Evolutionary conservation across 1,140 invertebrate species (phyloP), one percentile per base, ranked within the genome.

Genomic region (Limonius californicus): DNA sequence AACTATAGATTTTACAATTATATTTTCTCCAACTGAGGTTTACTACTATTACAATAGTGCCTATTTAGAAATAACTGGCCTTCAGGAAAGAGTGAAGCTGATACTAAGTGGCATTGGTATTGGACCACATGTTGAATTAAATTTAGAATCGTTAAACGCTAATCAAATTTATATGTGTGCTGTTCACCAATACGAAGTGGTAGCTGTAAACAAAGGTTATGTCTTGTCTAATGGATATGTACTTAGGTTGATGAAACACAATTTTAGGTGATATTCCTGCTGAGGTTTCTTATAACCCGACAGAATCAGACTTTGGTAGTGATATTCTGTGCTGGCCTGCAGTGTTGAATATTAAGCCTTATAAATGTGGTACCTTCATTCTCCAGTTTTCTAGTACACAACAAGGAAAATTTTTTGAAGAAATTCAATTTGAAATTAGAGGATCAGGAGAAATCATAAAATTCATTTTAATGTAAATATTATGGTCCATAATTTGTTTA

Each of bases 401-500:
- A 4, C 64, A 70, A 58, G 75, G 75, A 58, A 63, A 65, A 47
- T 76, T 76, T 64, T 54, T 70, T 1, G 75, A 75, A 65, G 65
- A 66, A 35, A 56, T 75, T 14, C 43, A 66, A 19, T 75, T 76
- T 62, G 19, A 53, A 7, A 65, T 76, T 42, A 54, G 61, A 21
- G 73, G 75, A 47, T 74, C 75, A 1, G 16, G 55, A 15, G 68
- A 76, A 39, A 56, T 62, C 19, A 8, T 75, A 3, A 66, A 64
- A 27, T 62, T 69, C 54, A 57, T 68, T 15, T 66, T 74, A 39
- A 65, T 42, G 73, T 74, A 61, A 27, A 27, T 27, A 27, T 27
- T 27, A 4, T 27, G 3, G 23, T n/a, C n/a, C n/a, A n/a, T n/a
- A n/a, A n/a, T n/a, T n/a, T n/a, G n/a, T n/a, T n/a, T n/a, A n/a